phyloP scores from a whole-genome alignment of 2,113 vertebrate species.

The Urocolius indicus region DNA sequence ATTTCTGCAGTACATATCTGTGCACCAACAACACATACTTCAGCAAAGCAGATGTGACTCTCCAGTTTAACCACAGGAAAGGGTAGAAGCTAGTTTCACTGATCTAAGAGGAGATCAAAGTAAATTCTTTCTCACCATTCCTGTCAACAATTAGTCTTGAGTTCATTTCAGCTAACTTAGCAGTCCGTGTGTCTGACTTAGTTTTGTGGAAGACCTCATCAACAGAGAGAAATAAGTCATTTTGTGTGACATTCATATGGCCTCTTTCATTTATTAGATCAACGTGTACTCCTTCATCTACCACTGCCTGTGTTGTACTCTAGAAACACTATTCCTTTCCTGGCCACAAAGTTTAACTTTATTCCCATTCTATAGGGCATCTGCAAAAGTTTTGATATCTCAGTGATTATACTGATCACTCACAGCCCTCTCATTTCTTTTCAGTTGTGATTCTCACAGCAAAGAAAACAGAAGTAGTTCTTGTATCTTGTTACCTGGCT shows the following conservation, averaged over 20 bases:
- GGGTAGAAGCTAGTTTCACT: neutral
- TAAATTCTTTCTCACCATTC: neutral
- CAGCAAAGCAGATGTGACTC: neutral
- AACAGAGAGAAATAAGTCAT: neutral
- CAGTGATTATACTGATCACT: neutral
- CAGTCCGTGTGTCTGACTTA: neutral
- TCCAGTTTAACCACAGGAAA: neutral
- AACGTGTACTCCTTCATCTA: neutral
- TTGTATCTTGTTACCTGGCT: neutral
- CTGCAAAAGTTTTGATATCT: neutral
- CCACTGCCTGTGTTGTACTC: neutral
- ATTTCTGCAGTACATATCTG: accelerated
- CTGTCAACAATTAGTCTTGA: neutral
- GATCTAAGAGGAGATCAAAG: neutral
- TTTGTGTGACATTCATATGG: neutral
- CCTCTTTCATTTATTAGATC: neutral
- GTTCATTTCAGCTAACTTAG: neutral
- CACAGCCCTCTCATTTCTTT: neutral
- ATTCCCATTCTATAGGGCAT: neutral
- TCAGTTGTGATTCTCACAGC: neutral
- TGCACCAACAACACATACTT: accelerated
- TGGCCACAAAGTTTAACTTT: neutral
- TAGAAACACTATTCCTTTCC: neutral
- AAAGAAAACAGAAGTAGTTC: neutral
- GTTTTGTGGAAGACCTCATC: neutral